Conservation (phyloP, 2,113 vertebrate species). For the Alces alces region DNA sequence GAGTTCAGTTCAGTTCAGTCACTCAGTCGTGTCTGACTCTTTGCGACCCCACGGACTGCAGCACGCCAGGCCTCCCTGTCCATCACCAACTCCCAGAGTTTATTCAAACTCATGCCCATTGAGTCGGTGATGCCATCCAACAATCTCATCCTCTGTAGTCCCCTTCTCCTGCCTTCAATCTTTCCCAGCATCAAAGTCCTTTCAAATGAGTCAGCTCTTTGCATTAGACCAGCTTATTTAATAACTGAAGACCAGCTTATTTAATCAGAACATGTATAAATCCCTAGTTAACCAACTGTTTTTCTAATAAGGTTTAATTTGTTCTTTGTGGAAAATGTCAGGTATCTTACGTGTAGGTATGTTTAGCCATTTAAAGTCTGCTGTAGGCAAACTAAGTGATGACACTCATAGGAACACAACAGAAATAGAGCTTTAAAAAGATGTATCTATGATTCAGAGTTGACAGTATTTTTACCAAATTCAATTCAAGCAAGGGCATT, state of each 20-base stretch:
- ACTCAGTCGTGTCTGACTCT: background rate
- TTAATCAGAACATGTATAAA: background rate
- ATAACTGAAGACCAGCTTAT: background rate
- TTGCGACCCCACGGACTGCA: background rate
- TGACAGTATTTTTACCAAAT: constrained; percentile 3
- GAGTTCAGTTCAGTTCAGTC: background rate
- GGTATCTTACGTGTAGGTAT: background rate
- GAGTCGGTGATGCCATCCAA: background rate
- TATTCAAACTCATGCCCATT: background rate
- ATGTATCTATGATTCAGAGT: background rate
- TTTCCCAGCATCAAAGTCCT: background rate
- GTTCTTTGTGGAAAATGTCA: constrained; percentile 8
- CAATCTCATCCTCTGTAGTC: background rate
- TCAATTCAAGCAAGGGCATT: constrained; percentile 56
- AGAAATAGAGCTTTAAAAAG: background rate
- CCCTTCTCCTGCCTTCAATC: background rate
- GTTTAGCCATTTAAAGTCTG: background rate
- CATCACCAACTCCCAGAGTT: background rate
- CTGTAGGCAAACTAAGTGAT: background rate
- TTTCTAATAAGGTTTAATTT: constrained; percentile 20
- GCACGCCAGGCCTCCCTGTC: background rate
- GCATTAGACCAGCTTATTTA: background rate
- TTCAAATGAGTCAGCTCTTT: background rate
- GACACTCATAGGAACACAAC: background rate
- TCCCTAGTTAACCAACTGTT: background rate